Evolutionary conservation across 2,888 invertebrate genomes (phyloP).

Genomic region (Diplolepis rosae): DNA sequence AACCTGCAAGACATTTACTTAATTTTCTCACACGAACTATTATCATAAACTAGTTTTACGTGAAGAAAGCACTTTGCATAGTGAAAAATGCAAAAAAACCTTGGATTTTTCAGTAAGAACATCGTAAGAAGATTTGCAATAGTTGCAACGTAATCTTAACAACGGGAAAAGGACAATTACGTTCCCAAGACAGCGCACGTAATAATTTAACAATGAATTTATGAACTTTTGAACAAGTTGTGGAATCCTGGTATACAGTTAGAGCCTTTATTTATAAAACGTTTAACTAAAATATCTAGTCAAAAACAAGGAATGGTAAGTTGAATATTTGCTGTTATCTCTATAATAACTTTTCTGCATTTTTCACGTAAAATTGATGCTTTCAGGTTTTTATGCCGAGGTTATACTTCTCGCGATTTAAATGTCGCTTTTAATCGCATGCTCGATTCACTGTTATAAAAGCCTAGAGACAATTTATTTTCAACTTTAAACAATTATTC

Average conservation of each 20-base stretch:
- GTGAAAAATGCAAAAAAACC: too few relatives aligned
- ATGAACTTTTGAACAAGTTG: slow-evolving; percentile 32
- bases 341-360: neutral
- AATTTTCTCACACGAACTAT: too few relatives aligned
- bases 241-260: slow-evolving; percentile 6
- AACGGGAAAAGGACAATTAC: slow-evolving; percentile 45
- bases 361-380: neutral
- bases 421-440: too few relatives aligned
- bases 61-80: too few relatives aligned
- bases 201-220: slow-evolving; percentile 49
- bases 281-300: neutral
- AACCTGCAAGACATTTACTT: too few relatives aligned
- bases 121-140: neutral
- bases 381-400: neutral
- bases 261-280: neutral
- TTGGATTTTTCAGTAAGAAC: neutral
- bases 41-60: too few relatives aligned
- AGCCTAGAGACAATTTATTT: too few relatives aligned
- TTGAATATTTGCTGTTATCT: neutral
- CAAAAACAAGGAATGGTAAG: neutral
- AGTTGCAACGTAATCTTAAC: slow-evolving; percentile 6
- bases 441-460: too few relatives aligned
- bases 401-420: neutral
- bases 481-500: neutral
- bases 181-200: slow-evolving; percentile 32